Base-by-base conservation (phyloP, 2,797 vertebrate species). In the Sebastes vulpes region DNA sequence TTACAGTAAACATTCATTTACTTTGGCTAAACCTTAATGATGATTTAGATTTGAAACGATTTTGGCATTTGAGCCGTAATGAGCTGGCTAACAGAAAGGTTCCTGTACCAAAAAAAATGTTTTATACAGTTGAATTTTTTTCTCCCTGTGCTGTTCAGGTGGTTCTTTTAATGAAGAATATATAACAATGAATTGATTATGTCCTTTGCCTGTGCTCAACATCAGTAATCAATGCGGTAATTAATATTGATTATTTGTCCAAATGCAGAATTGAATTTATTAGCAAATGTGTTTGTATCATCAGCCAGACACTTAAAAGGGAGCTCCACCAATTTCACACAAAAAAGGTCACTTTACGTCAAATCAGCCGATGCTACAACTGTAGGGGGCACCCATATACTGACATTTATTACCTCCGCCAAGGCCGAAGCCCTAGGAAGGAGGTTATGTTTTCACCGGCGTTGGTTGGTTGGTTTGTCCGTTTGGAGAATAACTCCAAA, bases 1-100 rank as follows among this genome's bases (percentile, higher is more conserved):
- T 91, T 87, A 81, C 75, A 76, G 77, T 65, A 65, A 70, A 67
- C 68, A 85, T 76, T 72, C 56, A 74, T 89, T 85, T 63, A 85
- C 71, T 90, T 72, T 65, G 50, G 56, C 56, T 35, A 65, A 87
- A 73, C 56, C 48, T 65, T 77, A 70, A 83, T 69, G 56, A 64
- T 72, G 42, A 84, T 81, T 80, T 76, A 23, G 59, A 84, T 71
- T 86, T 82, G 16, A 72, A 90, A 85, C 79, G 53, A 75, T 82
- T 83, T 88, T 56, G 57, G 38, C 70, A 64, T 82, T 90, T 82
- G 42, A 28, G 23, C 38, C 54, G 10, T 57, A 74, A 70, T 69
- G 32, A 79, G 28, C 28, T 53, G 23, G 28, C 2, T n/a, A 69
- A 58, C 61, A 77, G 2, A 42, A 61, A 61, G 2, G 4, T 52